Base-by-base conservation (phyloP, 2,888 invertebrate species). In the Acrobasis repandana region DNA sequence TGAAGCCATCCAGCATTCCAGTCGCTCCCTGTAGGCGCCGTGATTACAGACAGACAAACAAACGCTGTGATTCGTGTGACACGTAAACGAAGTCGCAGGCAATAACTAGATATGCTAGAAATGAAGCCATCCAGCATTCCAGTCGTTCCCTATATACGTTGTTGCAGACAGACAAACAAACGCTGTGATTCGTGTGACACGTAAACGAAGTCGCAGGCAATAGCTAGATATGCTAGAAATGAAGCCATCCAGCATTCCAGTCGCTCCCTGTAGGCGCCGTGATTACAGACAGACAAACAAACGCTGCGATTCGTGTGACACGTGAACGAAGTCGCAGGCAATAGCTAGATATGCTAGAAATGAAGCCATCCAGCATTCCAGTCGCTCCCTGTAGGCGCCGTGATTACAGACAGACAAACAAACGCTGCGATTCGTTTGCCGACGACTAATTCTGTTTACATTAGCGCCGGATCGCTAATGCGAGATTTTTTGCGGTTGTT, bases 361-460 rank as follows among this genome's bases (percentile, higher is more conserved):
- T 43, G 43, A 14, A 43, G n/a, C 43, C n/a, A 43, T 43, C 6
- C 4, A n/a, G n/a, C 43, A 43, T n/a, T n/a, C n/a, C n/a, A n/a
- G n/a, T n/a, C n/a, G 11, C n/a, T 43, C 43, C 43, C 43, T 43
- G 48, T 34, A 58, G 64, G 60, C 69, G 66, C 63, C 63, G 73
- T 78, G 77, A 80, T 80, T 80, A 79, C 74, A 71, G 64, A 62
- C 64, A 61, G 69, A 75, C 75, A 81, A 80, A 83, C 78, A 80
- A 70, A 72, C 65, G 64, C 68, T 57, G 72, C 58, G 76, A 75
- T 80, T 78, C 78, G 79, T 82, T 83, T 84, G 72, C 79, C 67
- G 69, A 66, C 67, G 74, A 74, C 82, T 83, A 81, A 84, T 83
- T 83, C 74, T 83, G 79, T 84, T 83, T 83, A 71, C 77, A 59